Percentiles rank a stretch among this genome's conserved stretches.
Evolutionary conservation across 2,113 vertebrate species (phyloP).

Genomic region (Phocoena phocoena): DNA sequence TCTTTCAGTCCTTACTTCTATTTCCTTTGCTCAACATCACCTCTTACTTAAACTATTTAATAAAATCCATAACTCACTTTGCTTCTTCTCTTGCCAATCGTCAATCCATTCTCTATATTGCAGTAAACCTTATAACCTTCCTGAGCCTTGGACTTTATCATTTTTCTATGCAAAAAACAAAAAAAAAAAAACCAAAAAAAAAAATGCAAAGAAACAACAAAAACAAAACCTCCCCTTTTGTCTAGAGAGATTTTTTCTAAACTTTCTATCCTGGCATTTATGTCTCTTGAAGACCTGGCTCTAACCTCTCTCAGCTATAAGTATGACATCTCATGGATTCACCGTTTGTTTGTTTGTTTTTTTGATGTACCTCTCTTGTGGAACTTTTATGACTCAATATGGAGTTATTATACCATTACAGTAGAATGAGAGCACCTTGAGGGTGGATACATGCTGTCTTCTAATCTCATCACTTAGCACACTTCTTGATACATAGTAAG

Average conservation of each 20-base stretch:
- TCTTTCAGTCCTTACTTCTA: background rate
- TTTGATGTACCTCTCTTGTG: background rate
- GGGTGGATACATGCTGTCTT: background rate
- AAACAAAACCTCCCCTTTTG: background rate
- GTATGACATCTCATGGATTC: background rate
- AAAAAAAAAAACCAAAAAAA: background rate
- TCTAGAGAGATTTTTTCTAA: background rate
- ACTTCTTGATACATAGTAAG: background rate
- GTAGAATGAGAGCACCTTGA: background rate
- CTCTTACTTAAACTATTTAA: conserved; percentile 13
- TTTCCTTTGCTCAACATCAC: background rate
- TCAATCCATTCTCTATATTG: background rate
- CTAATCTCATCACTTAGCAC: background rate
- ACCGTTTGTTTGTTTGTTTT: no score
- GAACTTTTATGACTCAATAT: background rate
- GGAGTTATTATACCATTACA: background rate
- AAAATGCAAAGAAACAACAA: background rate
- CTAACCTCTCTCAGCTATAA: background rate
- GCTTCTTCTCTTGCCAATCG: background rate
- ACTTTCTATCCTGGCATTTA: background rate
- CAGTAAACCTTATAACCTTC: background rate
- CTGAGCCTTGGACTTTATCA: background rate
- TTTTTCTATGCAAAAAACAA: background rate
- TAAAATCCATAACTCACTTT: background rate
- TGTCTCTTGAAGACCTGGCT: background rate